These are phyloP conservation scores for Dioctria linearis DNA, from an alignment of 2,888 invertebrate genomes.

Conservation along the genomic window DNA sequence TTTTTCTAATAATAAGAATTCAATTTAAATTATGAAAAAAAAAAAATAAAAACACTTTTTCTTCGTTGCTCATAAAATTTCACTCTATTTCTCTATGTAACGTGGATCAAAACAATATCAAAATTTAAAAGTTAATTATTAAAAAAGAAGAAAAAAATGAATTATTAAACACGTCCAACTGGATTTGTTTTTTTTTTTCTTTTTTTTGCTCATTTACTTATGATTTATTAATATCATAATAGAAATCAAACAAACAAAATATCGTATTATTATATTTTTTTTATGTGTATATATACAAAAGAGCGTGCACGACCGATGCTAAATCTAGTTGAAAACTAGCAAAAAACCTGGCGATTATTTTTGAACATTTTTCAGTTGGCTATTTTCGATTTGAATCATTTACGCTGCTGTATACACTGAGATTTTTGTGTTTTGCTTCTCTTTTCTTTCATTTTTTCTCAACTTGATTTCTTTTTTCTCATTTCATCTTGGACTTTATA, in stretches of 20 bases:
- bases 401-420: not conserved
- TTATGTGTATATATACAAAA: constrained; percentile 16
- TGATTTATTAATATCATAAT: not conserved
- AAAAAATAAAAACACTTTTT: no score
- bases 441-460: not conserved
- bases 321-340: constrained; percentile 52
- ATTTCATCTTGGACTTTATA: not conserved
- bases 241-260: not conserved
- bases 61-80: no score
- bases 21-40: no score
- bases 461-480: not conserved
- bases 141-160: constrained; percentile 17
- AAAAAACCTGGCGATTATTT: constrained; percentile 41
- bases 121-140: not conserved
- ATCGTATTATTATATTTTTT: not conserved
- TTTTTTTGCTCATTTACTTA: not conserved
- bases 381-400: constrained; percentile 45
- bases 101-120: not conserved
- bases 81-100: no score
- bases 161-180: constrained; percentile 31
- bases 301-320: constrained; percentile 46
- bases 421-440: not conserved
- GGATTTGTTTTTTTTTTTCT: not conserved
- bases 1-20: no score
- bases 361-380: constrained; percentile 46